Evolutionary conservation across 2,113 vertebrate species (phyloP), one percentile per base, ranked within the genome.

Genomic region (Diadophis punctatus): DNA sequence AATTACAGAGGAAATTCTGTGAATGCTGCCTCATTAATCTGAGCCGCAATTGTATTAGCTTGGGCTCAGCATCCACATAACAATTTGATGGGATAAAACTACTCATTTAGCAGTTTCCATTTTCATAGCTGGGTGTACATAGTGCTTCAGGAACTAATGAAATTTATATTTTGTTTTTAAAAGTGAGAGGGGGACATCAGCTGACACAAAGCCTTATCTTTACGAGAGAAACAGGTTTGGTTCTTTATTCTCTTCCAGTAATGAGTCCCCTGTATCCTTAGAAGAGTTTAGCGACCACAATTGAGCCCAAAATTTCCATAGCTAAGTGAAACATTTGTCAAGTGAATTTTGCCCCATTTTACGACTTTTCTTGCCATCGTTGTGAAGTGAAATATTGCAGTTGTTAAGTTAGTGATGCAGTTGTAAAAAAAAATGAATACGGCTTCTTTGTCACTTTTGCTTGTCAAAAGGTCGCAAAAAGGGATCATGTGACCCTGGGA

Each of bases 1-100:
- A 96, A 97, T 95, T 96, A 96, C 94, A 91, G 94, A 90, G 94
- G 96, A 94, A 91, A 96, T 95, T 92, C 87, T 91, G 92, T 90
- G 92, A 95, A 96, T 74, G 30, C 94, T 96, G 96, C 96, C 94
- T 97, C 96, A 97, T 97, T 97, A 97, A 96, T 96, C 95, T 95
- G 92, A 95, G 93, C 52, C 92, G 93, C 95, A 96, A 93, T 95
- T 96, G 94, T 43, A 93, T 94, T 95, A 91, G 88, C 48, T 95
- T 94, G 95, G 93, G 30, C 93, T 95, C 95, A 91, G 95, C 94
- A 95, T 88, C 92, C 93, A 93, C 94, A 74, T 43, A 90, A 95
- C 95, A 89, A 93, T 94, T 95, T 95, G 88, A 94, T 95, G 93
- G 34, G 86, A 85, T 94, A 96, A 94, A 96, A 86, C 39, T 9